Percentiles rank a stretch among this genome's conserved stretches.
Conservation (phyloP, 2,888 invertebrate species). For the Pegoplata infirma region DNA sequence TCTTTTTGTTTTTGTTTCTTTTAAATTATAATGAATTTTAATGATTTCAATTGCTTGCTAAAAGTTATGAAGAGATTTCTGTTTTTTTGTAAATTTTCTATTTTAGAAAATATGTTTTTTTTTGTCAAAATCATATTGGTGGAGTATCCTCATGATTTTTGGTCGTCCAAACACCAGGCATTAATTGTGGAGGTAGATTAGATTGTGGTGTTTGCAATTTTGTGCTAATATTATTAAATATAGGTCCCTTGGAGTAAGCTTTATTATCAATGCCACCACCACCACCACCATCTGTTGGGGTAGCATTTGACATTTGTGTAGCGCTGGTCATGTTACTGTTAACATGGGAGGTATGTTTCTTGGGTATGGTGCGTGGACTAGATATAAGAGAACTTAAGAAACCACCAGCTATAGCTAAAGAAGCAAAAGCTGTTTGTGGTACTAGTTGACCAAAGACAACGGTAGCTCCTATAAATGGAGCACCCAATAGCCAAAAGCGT, state of each 20-base stretch:
- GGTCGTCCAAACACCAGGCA: conserved; percentile 77
- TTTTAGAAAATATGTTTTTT: not conserved
- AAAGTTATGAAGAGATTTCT: not conserved
- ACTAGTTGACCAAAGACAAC: conserved; percentile 76
- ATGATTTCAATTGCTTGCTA: conserved; percentile 36
- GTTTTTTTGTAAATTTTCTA: not conserved
- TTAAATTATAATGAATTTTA: not conserved
- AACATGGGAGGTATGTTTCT: conserved; percentile 65
- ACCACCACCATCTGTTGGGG: conserved; percentile 66
- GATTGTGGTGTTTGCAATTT: conserved; percentile 72
- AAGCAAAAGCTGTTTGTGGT: conserved; percentile 77
- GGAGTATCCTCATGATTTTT: conserved; percentile 72
- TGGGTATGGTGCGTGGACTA: conserved; percentile 76
- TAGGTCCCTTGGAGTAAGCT: conserved; percentile 83
- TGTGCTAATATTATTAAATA: conserved; percentile 68
- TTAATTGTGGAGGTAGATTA: conserved; percentile 77
- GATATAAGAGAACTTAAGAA: conserved; percentile 74
- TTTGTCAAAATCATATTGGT: conserved; percentile 46
- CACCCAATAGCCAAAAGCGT: conserved; percentile 77
- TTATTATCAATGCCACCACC: conserved; percentile 73
- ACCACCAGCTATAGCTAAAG: conserved; percentile 75
- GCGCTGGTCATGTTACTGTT: conserved; percentile 61
- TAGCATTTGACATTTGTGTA: conserved; percentile 60
- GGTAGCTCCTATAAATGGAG: conserved; percentile 77
- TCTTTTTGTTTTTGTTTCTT: conserved; percentile 33